A percentile compares a stretch with the other conserved stretches of the same genome.
Conservation (phyloP, 2,888 invertebrate genomes). For the Perithous albicinctus region DNA sequence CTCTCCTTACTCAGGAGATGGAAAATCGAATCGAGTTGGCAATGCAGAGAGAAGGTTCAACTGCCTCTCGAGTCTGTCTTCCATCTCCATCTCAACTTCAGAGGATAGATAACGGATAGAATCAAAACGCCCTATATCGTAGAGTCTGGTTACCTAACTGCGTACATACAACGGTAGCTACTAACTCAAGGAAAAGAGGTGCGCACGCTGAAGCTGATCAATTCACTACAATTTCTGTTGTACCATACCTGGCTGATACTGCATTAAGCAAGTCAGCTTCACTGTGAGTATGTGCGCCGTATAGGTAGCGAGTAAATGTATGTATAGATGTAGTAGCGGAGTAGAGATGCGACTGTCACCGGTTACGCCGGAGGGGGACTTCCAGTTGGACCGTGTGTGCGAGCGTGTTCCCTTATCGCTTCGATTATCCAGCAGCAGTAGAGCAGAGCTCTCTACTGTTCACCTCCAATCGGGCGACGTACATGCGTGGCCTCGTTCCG, state of each 20-base stretch:
- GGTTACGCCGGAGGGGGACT: conserved; percentile 38
- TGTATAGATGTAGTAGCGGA: conserved; percentile 4
- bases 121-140: conserved; percentile 33
- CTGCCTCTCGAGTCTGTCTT: conserved; percentile 43
- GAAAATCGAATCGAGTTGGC: conserved; percentile 34
- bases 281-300: conserved; percentile 12
- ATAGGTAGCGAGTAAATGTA: neutral
- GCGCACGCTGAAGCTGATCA: conserved; percentile 27
- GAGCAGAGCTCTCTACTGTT: conserved; percentile 47
- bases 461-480: conserved; percentile 59
- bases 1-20: conserved; percentile 20
- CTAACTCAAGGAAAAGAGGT: conserved; percentile 15
- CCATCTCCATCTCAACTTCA: neutral
- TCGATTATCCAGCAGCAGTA: conserved; percentile 72
- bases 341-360: conserved; percentile 49
- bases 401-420: conserved; percentile 72
- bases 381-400: conserved; percentile 47
- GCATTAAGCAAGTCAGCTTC: conserved; percentile 11
- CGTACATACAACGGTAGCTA: conserved; percentile 14
- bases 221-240: conserved; percentile 15
- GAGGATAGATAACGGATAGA: conserved; percentile 44
- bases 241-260: neutral
- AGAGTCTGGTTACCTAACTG: conserved; percentile 23
- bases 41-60: conserved; percentile 2
- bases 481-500: conserved; percentile 59